Percentiles rank a stretch among this genome's conserved stretches.
Evolutionary conservation across 2,113 vertebrate genomes (phyloP).

Genomic region (Sebastes fasciatus): DNA sequence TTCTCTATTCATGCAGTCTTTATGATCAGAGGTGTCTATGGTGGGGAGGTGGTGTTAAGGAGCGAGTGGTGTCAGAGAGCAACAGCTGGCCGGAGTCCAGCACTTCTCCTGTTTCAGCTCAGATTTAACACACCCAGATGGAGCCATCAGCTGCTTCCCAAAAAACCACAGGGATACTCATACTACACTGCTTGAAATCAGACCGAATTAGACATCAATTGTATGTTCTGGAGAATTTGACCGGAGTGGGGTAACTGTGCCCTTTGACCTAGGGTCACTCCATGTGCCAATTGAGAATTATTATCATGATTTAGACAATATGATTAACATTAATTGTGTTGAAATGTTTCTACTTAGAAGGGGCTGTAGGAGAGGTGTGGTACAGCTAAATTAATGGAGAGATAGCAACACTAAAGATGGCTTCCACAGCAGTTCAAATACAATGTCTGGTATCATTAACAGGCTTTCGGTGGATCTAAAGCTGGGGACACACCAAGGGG

Average conservation of each 20-base stretch:
- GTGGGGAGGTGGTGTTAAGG: constrained; percentile 39
- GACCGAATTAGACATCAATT: constrained; percentile 15
- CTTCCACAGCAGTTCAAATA: neutral
- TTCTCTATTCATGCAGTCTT: constrained; percentile 14
- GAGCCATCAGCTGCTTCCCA: constrained; percentile 70
- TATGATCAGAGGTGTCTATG: constrained; percentile 53
- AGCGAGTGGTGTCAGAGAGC: constrained; percentile 57
- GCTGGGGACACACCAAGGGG: too few species aligned
- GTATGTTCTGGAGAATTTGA: neutral
- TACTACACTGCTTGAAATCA: constrained; percentile 17
- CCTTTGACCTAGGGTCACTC: neutral
- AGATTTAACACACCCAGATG: constrained; percentile 75
- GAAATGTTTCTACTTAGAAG: neutral
- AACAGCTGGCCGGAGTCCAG: constrained; percentile 76
- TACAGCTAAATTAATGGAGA: constrained; percentile 9
- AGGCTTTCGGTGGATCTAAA: neutral
- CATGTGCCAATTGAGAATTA: neutral
- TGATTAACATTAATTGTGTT: neutral
- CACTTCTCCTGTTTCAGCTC: constrained; percentile 75
- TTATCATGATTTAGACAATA: neutral
- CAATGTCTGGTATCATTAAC: neutral
- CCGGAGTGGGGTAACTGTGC: neutral
- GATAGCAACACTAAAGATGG: constrained; percentile 12
- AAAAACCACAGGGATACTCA: constrained; percentile 23
- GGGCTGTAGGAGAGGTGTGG: constrained; percentile 3